Evolutionary conservation across 1,140 invertebrate genomes (phyloP).

Genomic region (Drosophila subobscura): DNA sequence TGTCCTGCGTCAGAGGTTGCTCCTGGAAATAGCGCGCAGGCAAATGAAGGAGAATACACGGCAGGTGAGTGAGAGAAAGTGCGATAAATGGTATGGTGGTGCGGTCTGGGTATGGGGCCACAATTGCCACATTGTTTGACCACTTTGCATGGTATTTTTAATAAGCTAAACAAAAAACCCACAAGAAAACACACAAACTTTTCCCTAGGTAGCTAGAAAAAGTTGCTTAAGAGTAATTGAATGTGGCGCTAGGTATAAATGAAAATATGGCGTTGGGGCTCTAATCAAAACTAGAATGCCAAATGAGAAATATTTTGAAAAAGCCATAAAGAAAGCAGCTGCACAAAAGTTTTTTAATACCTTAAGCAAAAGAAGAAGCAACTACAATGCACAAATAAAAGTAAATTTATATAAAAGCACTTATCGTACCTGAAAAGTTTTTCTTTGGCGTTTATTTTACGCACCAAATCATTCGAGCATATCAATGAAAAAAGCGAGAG

Average conservation of each 20-base stretch:
- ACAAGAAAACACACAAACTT: slow-evolving; percentile 47
- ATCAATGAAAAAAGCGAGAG: too few species aligned
- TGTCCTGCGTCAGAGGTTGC: slow-evolving; percentile 89
- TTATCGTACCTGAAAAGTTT: slow-evolving; percentile 1
- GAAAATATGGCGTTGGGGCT: slow-evolving; percentile 39
- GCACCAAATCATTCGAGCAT: too few species aligned
- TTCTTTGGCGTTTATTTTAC: too few species aligned
- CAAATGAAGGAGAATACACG: slow-evolving; percentile 88
- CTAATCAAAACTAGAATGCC: slow-evolving; percentile 72
- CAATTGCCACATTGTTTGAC: slow-evolving; percentile 13
- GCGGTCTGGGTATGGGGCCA: neutral
- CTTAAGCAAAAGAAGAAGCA: neutral
- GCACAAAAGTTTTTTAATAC: slow-evolving; percentile 66
- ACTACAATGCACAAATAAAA: slow-evolving; percentile 12
- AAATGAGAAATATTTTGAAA: slow-evolving; percentile 61
- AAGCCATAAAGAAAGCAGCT: slow-evolving; percentile 31
- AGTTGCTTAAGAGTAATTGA: slow-evolving; percentile 45
- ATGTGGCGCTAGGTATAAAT: slow-evolving; percentile 18
- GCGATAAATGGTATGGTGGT: neutral
- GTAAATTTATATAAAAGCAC: neutral
- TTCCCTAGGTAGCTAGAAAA: slow-evolving; percentile 41
- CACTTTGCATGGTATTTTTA: slow-evolving; percentile 68
- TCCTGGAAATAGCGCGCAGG: slow-evolving; percentile 89
- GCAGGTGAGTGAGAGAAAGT: slow-evolving; percentile 77
- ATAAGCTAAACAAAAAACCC: slow-evolving; percentile 62